phyloP scores from a whole-genome alignment of 2,113 vertebrate species.

The Pseudopodoces humilis region DNA sequence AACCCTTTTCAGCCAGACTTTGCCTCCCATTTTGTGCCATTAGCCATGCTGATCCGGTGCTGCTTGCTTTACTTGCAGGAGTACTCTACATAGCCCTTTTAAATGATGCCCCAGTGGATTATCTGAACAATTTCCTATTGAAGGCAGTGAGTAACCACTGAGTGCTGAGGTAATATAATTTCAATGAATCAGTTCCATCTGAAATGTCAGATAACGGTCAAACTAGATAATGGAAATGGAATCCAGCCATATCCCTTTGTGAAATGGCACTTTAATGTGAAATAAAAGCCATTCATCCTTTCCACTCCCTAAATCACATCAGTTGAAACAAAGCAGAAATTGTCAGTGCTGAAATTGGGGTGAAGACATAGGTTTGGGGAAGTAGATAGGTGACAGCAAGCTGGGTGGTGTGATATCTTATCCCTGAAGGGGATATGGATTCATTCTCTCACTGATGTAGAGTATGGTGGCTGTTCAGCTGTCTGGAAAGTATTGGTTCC shows the following conservation, averaged over 20 bases:
- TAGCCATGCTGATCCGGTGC: neutral
- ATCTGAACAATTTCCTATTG: conserved; percentile 29
- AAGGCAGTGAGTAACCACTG: conserved; percentile 29
- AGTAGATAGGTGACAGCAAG: neutral
- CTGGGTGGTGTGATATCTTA: neutral
- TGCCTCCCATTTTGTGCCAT: neutral
- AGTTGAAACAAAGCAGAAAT: conserved; percentile 14
- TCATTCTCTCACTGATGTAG: neutral
- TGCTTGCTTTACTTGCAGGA: neutral
- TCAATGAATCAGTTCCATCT: conserved; percentile 53
- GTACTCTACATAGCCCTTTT: neutral
- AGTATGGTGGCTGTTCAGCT: neutral
- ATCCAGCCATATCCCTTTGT: conserved; percentile 32
- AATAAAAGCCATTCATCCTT: conserved; percentile 39
- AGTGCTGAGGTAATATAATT: conserved; percentile 42
- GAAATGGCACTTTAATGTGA: conserved; percentile 10
- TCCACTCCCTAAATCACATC: neutral
- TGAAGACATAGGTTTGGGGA: neutral
- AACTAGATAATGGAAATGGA: conserved; percentile 59
- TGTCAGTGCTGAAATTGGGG: neutral
- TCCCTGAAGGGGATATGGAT: neutral
- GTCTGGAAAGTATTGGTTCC: neutral
- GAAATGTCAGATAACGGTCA: conserved; percentile 47
- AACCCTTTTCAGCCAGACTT: neutral
- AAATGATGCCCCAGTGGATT: conserved; percentile 1